A percentile compares a stretch with the other conserved stretches of the same genome.
phyloP scores from a whole-genome alignment of 2,888 invertebrate genomes.

The Leptarthrus brevirostris region DNA sequence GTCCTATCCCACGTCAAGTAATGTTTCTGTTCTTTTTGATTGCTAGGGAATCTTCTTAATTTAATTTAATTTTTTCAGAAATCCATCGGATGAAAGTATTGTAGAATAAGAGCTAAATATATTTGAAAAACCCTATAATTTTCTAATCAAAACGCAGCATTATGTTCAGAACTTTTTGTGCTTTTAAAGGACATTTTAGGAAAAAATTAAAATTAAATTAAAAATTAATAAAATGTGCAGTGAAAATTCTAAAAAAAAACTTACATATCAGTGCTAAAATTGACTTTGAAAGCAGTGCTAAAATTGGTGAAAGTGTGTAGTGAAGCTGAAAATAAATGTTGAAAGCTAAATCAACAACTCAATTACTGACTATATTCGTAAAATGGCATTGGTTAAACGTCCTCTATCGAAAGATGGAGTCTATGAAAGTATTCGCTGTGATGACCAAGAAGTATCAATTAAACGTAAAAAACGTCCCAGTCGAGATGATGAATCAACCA shows the following conservation, averaged over 20 bases:
- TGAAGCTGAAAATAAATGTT: conserved; percentile 22
- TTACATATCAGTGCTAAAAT: conserved; percentile 41
- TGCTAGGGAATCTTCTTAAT: too few species aligned
- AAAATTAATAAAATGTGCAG: neutral
- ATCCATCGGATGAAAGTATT: too few species aligned
- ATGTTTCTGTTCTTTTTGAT: too few species aligned
- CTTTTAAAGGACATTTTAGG: too few species aligned
- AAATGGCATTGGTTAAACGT: conserved; percentile 66
- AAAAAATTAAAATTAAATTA: neutral
- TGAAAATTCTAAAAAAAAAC: neutral
- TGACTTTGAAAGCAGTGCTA: neutral
- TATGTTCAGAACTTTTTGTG: too few species aligned
- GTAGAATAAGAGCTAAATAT: too few species aligned
- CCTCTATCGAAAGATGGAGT: conserved; percentile 64
- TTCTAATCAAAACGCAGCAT: too few species aligned
- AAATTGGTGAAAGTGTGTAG: neutral
- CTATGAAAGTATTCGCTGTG: conserved; percentile 60
- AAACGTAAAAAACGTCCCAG: conserved; percentile 66
- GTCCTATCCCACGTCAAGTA: too few species aligned
- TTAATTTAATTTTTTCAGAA: too few species aligned
- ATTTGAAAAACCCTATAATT: too few species aligned
- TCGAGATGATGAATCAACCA: conserved; percentile 63
- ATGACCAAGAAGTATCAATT: conserved; percentile 64
- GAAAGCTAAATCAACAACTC: neutral
- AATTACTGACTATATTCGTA: conserved; percentile 52